Conservation (phyloP, 2,113 vertebrate genomes). For the Lathamus discolor region DNA sequence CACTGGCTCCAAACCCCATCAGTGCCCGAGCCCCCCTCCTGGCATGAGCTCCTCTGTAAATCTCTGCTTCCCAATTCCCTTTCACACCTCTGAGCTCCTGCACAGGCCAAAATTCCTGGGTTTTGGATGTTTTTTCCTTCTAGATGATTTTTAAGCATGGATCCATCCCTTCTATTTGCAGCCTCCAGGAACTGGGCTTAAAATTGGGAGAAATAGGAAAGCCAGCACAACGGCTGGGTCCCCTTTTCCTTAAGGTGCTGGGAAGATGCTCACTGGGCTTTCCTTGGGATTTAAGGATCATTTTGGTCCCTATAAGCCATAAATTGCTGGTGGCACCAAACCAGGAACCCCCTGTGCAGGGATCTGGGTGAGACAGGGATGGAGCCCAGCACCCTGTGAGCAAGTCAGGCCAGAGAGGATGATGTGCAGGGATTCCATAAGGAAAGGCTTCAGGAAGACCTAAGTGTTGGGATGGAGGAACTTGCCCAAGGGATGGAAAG, state of each 20-base stretch:
- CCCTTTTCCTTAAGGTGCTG: neutral
- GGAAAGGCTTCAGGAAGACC: neutral
- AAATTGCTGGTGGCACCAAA: neutral
- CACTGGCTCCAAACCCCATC: neutral
- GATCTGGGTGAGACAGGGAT: neutral
- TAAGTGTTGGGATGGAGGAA: fast-evolving
- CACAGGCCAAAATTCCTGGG: neutral
- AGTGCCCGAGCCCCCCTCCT: fast-evolving
- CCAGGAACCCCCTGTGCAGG: neutral
- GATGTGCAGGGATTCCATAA: fast-evolving
- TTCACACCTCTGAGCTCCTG: neutral
- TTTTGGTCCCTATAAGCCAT: neutral
- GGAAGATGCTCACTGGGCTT: neutral
- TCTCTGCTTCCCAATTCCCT: neutral
- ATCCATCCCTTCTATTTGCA: neutral
- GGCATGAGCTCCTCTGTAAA: neutral
- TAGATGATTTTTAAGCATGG: neutral
- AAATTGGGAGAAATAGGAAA: neutral
- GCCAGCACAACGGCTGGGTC: fast-evolving
- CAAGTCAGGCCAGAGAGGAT: neutral
- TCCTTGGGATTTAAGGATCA: neutral
- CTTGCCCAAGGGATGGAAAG: neutral
- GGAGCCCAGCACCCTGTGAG: neutral
- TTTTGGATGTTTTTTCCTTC: neutral
- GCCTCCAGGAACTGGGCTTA: neutral